phyloP scores from a whole-genome alignment of 2,797 vertebrate species.

The Tarsius wallacei region DNA sequence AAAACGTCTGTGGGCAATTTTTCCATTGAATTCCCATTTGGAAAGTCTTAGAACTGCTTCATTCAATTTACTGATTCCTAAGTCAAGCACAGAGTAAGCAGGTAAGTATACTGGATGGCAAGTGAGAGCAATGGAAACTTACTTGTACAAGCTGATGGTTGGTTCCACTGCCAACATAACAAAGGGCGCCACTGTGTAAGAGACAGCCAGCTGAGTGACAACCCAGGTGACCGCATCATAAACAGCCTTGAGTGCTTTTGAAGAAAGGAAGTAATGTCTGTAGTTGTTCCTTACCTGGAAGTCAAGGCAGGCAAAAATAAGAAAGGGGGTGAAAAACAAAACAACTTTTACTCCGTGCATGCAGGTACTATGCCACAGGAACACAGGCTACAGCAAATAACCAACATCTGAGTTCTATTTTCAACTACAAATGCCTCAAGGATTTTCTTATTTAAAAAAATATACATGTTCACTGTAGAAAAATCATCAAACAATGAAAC shows the following conservation, averaged over 20 bases:
- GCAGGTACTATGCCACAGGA: not conserved
- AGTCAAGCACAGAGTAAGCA: not conserved
- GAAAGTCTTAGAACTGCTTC: not conserved
- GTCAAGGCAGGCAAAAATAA: slow-evolving; percentile 7
- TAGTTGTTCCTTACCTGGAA: slow-evolving; percentile 94
- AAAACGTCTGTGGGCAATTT: not conserved
- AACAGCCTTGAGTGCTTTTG: slow-evolving; percentile 90
- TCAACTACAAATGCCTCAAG: not conserved
- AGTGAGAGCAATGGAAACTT: slow-evolving; percentile 70
- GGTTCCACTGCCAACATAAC: slow-evolving; percentile 95
- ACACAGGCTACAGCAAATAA: not conserved
- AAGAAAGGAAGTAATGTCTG: slow-evolving; percentile 93
- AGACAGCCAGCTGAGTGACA: slow-evolving; percentile 95
- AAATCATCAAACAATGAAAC: slow-evolving; percentile 23
- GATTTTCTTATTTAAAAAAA: not conserved
- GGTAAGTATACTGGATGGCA: fast-evolving
- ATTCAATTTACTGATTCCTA: not conserved
- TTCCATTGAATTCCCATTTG: not conserved
- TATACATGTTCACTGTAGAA: not conserved
- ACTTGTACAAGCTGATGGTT: slow-evolving; percentile 96
- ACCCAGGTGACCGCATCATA: slow-evolving; percentile 96
- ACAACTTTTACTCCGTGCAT: not conserved
- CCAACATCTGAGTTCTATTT: not conserved
- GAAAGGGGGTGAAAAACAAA: not conserved
- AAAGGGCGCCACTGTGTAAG: slow-evolving; percentile 96